Evolutionary conservation across 2,113 vertebrate genomes (phyloP).

Genomic region (Megaceryle torquata): DNA sequence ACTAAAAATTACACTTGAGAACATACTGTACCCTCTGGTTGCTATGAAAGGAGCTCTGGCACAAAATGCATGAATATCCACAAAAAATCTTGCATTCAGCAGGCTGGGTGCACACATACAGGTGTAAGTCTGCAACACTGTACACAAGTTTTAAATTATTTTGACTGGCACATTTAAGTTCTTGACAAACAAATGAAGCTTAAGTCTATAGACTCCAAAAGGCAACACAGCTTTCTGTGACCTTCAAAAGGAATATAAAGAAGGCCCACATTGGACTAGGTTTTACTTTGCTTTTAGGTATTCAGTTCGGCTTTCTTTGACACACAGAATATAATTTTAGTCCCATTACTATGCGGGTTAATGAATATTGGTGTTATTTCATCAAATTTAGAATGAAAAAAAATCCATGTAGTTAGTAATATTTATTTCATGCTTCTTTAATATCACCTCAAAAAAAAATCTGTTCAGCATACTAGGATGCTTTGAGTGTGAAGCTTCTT

Average conservation of each 20-base stretch:
- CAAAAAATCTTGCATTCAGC: background rate
- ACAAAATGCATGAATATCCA: background rate
- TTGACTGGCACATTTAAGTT: background rate
- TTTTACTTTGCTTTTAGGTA: background rate
- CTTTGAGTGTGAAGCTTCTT: background rate
- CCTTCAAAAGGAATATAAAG: background rate
- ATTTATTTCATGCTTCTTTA: background rate
- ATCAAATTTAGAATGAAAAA: background rate
- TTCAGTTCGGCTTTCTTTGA: background rate
- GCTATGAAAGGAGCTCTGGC: constrained; percentile 25
- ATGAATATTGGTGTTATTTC: background rate
- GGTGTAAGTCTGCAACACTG: background rate
- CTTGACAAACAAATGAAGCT: background rate
- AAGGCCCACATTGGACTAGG: background rate
- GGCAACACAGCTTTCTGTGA: background rate
- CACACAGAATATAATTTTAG: background rate
- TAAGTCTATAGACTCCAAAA: background rate
- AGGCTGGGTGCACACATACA: background rate
- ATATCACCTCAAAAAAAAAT: background rate
- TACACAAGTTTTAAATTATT: background rate
- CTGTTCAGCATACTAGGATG: background rate
- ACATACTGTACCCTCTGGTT: constrained; percentile 19
- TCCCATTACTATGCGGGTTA: background rate
- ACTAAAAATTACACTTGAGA: constrained; percentile 20
- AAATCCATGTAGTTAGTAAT: background rate